Evolutionary conservation across 2,113 vertebrate species (phyloP), one percentile per base, ranked within the genome.

Genomic region (Pampusana beccarii): DNA sequence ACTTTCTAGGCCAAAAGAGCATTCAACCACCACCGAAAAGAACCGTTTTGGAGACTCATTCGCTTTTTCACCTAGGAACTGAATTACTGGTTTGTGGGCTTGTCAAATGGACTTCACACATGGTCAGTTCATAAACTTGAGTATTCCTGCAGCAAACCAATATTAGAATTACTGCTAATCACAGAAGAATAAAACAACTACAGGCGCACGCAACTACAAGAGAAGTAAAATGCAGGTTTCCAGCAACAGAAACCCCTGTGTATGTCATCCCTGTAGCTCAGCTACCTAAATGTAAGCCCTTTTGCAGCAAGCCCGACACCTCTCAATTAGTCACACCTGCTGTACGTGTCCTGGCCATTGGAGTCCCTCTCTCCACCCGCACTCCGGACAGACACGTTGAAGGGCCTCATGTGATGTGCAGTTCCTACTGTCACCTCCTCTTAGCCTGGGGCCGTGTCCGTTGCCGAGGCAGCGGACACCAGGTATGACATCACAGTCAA

Each of bases 291-390:
- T 2, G 8, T 3, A 57, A 70, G 2, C 10, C 21, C 2, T 1
- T 80, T 57, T 75, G 8, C 57, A 57, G 51, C 29, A 46, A 58
- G 24, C 13, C 12, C 46, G 40, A 56, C 40, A n/a, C 29, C 25
- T 31, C 33, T 46, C 40, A 29, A 24, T 46, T 6, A 70, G 34
- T 29, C 46, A 70, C 26, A 3, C 5, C n/a, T 79, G 60, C 44
- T 2, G 0, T 5, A 3, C 0, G 0, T 5, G 13, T 31, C 81
- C 62, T 48, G 48, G 46, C 16, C 31, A n/a, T 12, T 54, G 18
- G 19, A 86, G 18, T 16, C 50, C 38, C 65, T 61, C 7, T 16
- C 25, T 66, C 13, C 48, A 36, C 26, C 14, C 58, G 5, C 40
- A 11, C 9, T 50, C 28, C 42, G 51, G 26, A n/a, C 1, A 2